These are phyloP conservation scores for Oncorhynchus kisutch DNA, from an alignment of 2,113 vertebrate genomes.

Conservation along the genomic window DNA sequence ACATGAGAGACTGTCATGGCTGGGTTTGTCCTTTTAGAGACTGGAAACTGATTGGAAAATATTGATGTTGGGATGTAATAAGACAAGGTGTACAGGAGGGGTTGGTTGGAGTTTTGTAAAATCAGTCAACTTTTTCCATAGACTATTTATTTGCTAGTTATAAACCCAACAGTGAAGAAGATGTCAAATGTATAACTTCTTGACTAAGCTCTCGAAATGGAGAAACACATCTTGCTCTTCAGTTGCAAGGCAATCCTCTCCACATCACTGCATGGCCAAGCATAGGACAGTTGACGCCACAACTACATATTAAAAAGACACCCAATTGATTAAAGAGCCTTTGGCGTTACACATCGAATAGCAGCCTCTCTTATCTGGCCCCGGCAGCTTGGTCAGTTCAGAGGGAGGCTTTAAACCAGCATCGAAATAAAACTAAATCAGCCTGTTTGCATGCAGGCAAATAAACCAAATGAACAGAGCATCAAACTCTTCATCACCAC, in stretches of 20 bases:
- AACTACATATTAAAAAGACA: slow-evolving; percentile 10
- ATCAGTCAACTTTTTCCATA: not conserved
- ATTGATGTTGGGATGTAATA: not conserved
- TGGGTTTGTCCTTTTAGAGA: not conserved
- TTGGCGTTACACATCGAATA: slow-evolving; percentile 7
- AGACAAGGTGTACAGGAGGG: not conserved
- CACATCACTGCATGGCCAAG: not conserved
- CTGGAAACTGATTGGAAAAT: not conserved
- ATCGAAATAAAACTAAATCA: not conserved
- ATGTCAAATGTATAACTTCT: no score
- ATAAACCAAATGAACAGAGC: not conserved
- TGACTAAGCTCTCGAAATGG: not conserved
- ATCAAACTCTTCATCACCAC: slow-evolving; percentile 8
- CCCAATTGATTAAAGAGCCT: not conserved
- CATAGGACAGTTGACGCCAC: not conserved
- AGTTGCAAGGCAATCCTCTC: not conserved
- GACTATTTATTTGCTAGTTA: not conserved
- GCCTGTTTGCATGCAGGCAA: not conserved
- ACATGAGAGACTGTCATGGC: not conserved
- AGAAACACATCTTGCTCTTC: not conserved
- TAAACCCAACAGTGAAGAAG: no score
- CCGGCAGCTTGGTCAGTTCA: not conserved
- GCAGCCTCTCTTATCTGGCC: not conserved
- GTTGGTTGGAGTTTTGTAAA: not conserved
- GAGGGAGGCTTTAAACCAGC: not conserved